Evolutionary conservation across 2,113 vertebrate species (phyloP).

Genomic region (Zosterops hypoxanthus): DNA sequence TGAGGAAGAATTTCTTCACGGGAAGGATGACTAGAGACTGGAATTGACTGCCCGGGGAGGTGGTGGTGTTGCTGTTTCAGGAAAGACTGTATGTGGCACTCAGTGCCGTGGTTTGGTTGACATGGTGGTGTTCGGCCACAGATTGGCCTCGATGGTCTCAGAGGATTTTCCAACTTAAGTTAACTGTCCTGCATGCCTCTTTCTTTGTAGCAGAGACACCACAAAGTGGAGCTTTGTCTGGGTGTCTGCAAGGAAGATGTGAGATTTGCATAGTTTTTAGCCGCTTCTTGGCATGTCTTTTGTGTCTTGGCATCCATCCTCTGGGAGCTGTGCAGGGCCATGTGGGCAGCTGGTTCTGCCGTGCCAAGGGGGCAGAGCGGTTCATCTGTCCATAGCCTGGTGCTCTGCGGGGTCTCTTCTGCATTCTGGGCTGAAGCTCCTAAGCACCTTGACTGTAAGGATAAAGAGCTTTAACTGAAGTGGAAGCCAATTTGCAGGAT

Average conservation of each 20-base stretch:
- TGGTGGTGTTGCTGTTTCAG: background rate
- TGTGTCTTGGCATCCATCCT: background rate
- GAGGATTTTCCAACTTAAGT: background rate
- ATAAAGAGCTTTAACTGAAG: background rate
- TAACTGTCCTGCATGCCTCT: background rate
- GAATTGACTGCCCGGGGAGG: background rate
- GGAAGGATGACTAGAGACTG: background rate
- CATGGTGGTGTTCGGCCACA: rapidly evolving
- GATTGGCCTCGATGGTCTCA: background rate
- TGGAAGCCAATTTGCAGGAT: background rate
- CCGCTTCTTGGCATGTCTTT: background rate
- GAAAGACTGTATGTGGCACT: background rate
- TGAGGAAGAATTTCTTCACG: background rate
- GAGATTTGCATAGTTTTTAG: background rate
- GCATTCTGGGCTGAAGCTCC: background rate
- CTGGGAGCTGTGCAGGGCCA: no score
- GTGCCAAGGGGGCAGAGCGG: background rate
- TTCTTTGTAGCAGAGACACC: background rate
- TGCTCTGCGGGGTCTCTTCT: rapidly evolving
- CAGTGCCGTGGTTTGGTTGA: background rate
- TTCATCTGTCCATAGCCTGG: background rate
- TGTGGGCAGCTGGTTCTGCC: background rate
- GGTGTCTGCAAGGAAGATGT: background rate
- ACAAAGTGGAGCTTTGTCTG: background rate
- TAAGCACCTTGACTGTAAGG: background rate